phyloP scores from a whole-genome alignment of 2,113 vertebrate species.

The Antechinus stuartii region DNA sequence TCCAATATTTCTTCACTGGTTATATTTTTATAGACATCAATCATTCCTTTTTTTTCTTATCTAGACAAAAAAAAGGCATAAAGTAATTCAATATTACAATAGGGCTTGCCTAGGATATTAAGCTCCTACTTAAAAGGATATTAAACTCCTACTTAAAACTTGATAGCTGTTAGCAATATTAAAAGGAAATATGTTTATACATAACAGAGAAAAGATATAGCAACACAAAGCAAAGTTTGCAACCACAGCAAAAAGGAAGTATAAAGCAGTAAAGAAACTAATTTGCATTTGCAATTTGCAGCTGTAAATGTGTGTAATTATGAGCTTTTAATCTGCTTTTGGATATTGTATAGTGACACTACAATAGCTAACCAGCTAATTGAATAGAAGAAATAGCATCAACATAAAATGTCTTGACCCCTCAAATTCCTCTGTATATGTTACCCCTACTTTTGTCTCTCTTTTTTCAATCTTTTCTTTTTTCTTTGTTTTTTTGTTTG shows the following conservation, averaged over 20 bases:
- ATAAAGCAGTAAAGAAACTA: constrained; percentile 28
- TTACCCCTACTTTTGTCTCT: neutral
- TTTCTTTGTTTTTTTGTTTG: neutral
- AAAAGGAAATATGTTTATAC: neutral
- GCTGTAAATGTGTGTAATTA: neutral
- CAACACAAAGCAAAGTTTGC: neutral
- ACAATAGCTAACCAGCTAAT: neutral
- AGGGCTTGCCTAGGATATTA: neutral
- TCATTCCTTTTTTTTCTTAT: neutral
- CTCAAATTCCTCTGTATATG: neutral
- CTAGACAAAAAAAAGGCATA: neutral
- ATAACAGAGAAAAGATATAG: neutral
- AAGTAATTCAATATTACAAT: neutral
- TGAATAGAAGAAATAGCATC: neutral
- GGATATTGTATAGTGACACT: neutral
- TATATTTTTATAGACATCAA: neutral
- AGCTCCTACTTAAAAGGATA: neutral
- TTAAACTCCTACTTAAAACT: neutral
- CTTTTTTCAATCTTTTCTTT: neutral
- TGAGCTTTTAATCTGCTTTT: constrained; percentile 19
- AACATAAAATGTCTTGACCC: neutral
- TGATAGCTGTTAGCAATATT: neutral
- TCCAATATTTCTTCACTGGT: neutral
- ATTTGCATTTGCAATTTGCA: constrained; percentile 28
- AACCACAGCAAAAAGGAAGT: neutral